Evolutionary conservation across 2,113 vertebrate species (phyloP).

Genomic region (Polypterus senegalus): DNA sequence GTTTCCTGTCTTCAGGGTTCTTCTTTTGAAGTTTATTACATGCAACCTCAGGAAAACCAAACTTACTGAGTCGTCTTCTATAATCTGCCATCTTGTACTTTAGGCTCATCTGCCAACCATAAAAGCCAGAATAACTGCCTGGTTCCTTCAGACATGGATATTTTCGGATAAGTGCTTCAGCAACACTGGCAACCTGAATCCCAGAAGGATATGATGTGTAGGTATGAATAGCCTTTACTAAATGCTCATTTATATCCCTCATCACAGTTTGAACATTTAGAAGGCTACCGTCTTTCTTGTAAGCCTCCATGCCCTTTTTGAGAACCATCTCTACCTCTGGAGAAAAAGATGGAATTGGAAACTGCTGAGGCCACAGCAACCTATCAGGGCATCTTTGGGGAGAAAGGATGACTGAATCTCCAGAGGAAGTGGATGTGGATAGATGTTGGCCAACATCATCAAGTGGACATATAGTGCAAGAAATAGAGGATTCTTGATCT

Average conservation of each 20-base stretch:
- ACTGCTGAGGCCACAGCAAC: conserved; percentile 25
- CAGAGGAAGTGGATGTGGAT: too few relatives aligned
- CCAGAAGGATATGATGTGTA: conserved; percentile 23
- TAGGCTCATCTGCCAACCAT: conserved; percentile 26
- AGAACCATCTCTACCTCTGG: conserved; percentile 22
- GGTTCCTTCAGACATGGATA: conserved; percentile 24
- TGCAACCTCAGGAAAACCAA: conserved; percentile 19
- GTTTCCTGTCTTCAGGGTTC: conserved; percentile 11
- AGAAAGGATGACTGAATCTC: neutral
- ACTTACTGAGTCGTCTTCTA: conserved; percentile 18
- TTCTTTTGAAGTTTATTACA: conserved; percentile 21
- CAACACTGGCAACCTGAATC: conserved; percentile 19
- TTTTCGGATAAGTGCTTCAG: conserved; percentile 18
- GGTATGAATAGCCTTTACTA: conserved; percentile 16
- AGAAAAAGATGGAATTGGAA: conserved; percentile 26
- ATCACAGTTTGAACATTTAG: conserved; percentile 16
- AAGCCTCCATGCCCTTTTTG: conserved; percentile 15
- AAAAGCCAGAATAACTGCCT: conserved; percentile 20
- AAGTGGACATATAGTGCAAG: too few relatives aligned
- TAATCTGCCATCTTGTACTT: conserved; percentile 28
- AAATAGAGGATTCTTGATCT: conserved; percentile 16
- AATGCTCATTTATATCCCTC: conserved; percentile 19
- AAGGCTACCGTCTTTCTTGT: conserved; percentile 17
- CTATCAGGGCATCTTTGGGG: conserved; percentile 8
- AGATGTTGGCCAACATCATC: too few relatives aligned